Evolutionary conservation across 2,113 vertebrate species (phyloP), one percentile per base, ranked within the genome.

Genomic region (Climacteris rufus): DNA sequence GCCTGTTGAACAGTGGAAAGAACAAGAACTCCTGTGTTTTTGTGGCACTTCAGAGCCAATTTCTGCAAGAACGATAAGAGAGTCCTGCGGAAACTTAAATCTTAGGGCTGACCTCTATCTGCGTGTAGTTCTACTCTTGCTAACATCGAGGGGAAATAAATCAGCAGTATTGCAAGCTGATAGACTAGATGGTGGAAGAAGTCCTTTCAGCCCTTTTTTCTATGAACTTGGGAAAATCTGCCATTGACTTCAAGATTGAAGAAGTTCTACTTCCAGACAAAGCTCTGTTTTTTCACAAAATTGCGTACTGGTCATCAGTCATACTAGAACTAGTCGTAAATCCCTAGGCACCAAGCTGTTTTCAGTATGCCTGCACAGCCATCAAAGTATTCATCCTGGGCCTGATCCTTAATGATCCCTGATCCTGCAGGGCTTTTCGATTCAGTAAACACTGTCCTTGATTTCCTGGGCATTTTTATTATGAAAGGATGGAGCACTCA

Each of bases 11-110:
- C 82, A 92, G 90, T 68, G 64, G 63, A 94, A 93, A 95, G 70
- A 91, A 96, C 84, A 94, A 89, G 90, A 88, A 96, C 75, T 86
- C 84, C 83, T 89, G 82, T 88, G 93, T 92, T 92, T 95, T 90
- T 66, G n/a, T 82, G 53, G 65, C 72, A 83, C 84, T 95, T 95
- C 78, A 96, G 91, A 96, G 93, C 65, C 83, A 96, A 87, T 97
- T 95, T 95, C 92, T 95, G 47, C 68, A 94, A 83, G 79, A 90
- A 93, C 31, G 47, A 96, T 96, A 91, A 95, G 75, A 96, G 93
- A 92, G 44, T 94, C 92, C 82, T 85, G 45, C 18, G 52, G 90
- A 93, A 97, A 96, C 88, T 91, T 92, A 89, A 95, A 93, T 97
- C 94, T 96, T 94, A 80, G 75, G 91, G 64, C 61, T 96, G 93